Conservation (phyloP, 1,140 invertebrate species). For the Pseudomyrmex sp. region DNA sequence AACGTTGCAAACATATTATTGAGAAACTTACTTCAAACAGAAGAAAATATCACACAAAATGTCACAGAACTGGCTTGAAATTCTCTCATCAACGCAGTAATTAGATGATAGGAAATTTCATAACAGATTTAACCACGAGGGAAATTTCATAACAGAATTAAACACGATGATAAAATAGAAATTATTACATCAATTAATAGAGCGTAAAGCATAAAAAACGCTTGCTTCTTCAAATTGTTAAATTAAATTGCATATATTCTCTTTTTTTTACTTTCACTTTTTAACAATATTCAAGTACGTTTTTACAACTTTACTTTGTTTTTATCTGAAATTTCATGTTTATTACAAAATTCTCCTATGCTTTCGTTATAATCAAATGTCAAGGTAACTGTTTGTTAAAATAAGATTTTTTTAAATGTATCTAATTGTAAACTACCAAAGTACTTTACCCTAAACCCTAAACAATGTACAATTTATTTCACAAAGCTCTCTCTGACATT, state of each 20-base stretch:
- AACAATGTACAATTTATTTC: constrained; percentile 14
- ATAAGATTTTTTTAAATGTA: not conserved
- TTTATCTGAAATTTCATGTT: not conserved
- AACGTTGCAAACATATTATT: not conserved
- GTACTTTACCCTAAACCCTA: not conserved
- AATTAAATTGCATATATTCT: constrained; percentile 5
- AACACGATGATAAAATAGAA: constrained; percentile 39
- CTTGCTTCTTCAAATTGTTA: not conserved
- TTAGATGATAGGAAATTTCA: constrained; percentile 46
- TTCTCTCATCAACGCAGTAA: constrained; percentile 27
- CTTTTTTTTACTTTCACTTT: not conserved
- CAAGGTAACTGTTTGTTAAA: constrained; percentile 37
- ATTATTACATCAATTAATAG: constrained; percentile 28
- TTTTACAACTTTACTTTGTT: not conserved
- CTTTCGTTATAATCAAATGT: constrained; percentile 35
- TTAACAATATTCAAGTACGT: not conserved
- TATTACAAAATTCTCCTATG: not conserved
- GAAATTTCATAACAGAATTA: constrained; percentile 43
- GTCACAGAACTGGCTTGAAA: constrained; percentile 43
- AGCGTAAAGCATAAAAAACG: not conserved
- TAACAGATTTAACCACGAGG: constrained; percentile 8
- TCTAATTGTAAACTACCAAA: not conserved
- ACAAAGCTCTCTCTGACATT: constrained; percentile 21
- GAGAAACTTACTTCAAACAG: not conserved
- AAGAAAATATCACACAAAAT: constrained; percentile 34